These are phyloP conservation scores for Geotrypetes seraphini DNA, from an alignment of 2,797 vertebrate species.

Conservation along the genomic window DNA sequence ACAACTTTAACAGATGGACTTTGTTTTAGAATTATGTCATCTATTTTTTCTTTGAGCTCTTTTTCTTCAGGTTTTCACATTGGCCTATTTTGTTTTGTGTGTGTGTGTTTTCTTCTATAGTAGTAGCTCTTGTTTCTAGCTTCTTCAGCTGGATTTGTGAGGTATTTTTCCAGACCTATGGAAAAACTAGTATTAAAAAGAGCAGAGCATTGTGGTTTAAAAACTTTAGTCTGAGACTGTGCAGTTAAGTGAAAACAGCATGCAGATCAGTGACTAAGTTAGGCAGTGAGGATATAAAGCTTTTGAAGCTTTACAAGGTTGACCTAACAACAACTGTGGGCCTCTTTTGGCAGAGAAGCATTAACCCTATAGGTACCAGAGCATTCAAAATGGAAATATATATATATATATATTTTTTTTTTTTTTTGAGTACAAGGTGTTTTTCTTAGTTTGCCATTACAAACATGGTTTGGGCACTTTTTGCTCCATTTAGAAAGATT, in stretches of 20 bases:
- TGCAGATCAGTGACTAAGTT: conserved; percentile 57
- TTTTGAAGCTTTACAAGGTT: conserved; percentile 87
- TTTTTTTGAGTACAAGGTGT: not conserved
- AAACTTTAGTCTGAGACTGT: conserved; percentile 42
- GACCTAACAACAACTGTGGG: conserved; percentile 71
- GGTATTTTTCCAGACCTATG: conserved; percentile 34
- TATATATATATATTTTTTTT: no score
- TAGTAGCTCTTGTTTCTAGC: conserved; percentile 15
- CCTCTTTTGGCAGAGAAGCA: conserved; percentile 52
- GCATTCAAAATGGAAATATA: conserved; percentile 16
- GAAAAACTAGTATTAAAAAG: conserved; percentile 35
- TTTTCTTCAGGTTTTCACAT: no score
- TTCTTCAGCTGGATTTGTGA: conserved; percentile 24
- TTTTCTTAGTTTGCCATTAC: not conserved
- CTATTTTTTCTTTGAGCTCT: no score
- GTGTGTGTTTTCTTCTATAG: conserved; percentile 21
- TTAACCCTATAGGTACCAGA: conserved; percentile 52
- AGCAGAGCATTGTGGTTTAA: conserved; percentile 42
- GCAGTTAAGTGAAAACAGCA: conserved; percentile 57
- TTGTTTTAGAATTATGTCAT: no score
- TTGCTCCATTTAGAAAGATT: no score
- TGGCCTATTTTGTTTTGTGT: not conserved
- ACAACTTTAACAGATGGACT: no score
- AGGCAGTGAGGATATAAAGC: conserved; percentile 53
- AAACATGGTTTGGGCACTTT: not conserved